Evolutionary conservation across 2,797 vertebrate species (phyloP).

Genomic region (Sebastiscus tertius): DNA sequence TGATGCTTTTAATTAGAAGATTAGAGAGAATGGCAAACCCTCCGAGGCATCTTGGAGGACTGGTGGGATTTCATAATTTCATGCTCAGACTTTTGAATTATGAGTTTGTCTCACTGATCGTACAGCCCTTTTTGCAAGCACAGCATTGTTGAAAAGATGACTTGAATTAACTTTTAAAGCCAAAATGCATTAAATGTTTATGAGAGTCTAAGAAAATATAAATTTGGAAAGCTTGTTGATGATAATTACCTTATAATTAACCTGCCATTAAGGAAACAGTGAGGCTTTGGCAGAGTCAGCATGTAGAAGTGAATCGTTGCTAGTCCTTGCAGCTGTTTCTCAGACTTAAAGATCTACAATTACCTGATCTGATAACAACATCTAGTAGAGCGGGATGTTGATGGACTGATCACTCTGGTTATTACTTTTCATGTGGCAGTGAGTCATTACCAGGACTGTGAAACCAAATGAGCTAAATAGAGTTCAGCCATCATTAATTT

Average conservation of each 20-base stretch:
- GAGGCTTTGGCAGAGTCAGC: not conserved
- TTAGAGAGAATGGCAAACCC: constrained; percentile 8
- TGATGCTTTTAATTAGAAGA: constrained; percentile 50
- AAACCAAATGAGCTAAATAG: not conserved
- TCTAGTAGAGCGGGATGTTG: not conserved
- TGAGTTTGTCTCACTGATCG: constrained; percentile 7
- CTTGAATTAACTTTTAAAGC: not conserved
- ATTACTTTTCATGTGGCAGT: not conserved
- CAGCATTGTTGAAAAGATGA: not conserved
- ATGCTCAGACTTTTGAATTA: constrained; percentile 21
- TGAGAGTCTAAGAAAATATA: not conserved
- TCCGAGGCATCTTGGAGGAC: not conserved
- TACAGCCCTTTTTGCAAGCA: constrained; percentile 5
- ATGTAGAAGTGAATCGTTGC: not conserved
- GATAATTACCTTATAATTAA: not conserved
- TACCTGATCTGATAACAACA: not conserved
- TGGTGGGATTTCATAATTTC: constrained; percentile 35
- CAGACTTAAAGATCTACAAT: not conserved
- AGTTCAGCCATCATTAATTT: not conserved
- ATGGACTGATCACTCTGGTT: not conserved
- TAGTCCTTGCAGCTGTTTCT: not conserved
- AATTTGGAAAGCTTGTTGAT: not conserved
- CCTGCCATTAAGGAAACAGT: not conserved
- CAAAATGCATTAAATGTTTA: not conserved
- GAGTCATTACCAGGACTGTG: not conserved